These are phyloP conservation scores for Thecocarcelia acutangulata DNA, from an alignment of 2,888 invertebrate genomes.

Conservation along the genomic window DNA sequence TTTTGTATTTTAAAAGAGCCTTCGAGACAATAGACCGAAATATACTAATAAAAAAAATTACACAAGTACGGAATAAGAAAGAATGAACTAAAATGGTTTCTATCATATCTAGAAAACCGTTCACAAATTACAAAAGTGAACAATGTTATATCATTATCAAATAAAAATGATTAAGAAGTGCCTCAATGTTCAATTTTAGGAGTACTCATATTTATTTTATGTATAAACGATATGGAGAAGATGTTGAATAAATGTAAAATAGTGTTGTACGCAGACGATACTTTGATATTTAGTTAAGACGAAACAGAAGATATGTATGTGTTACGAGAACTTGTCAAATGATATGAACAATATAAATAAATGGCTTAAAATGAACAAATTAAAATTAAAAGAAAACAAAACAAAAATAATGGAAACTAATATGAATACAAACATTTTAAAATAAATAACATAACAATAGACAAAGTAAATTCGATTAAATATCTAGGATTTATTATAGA, in stretches of 20 bases:
- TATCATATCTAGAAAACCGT: neutral
- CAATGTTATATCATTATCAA: neutral
- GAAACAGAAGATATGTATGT: neutral
- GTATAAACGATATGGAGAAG: neutral
- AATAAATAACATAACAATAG: neutral
- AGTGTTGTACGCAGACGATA: neutral
- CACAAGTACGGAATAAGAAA: too few species aligned
- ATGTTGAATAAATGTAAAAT: neutral
- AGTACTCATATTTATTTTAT: neutral
- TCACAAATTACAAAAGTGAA: neutral
- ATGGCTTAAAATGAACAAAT: constrained; percentile 5
- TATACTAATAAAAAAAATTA: too few species aligned
- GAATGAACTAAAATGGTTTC: too few species aligned
- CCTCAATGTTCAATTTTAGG: neutral
- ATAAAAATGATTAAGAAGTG: neutral
- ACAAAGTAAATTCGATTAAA: neutral
- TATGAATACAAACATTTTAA: neutral
- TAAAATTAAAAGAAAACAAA: constrained; percentile 1
- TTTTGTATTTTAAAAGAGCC: too few species aligned
- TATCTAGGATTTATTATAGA: neutral
- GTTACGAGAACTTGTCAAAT: too few species aligned
- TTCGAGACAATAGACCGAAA: too few species aligned
- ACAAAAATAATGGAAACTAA: neutral
- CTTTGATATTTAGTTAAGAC: neutral
- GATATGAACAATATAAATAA: neutral